These are phyloP conservation scores for Syrista parreyssii DNA, from an alignment of 2,888 invertebrate genomes.

Conservation along the genomic window DNA sequence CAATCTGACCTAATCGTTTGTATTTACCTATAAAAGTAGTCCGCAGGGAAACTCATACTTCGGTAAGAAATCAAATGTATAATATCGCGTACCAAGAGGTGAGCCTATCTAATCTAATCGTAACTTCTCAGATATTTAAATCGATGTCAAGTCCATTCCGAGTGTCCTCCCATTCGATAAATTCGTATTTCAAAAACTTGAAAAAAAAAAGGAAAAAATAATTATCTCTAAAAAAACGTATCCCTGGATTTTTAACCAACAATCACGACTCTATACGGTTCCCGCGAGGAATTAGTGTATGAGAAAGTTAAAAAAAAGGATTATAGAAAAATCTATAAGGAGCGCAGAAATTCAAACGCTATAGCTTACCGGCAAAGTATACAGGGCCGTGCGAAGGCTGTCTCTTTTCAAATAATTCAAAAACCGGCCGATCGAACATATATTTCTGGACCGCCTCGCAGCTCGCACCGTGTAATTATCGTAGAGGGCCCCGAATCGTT, in stretches of 20 bases:
- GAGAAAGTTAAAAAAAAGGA: constrained; percentile 6
- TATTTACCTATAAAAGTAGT: not conserved
- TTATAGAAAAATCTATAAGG: constrained; percentile 35
- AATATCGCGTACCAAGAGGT: not conserved
- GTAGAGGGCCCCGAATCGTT: constrained; percentile 58
- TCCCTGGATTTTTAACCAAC: not conserved
- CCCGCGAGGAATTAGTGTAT: constrained; percentile 20
- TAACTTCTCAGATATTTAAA: not conserved
- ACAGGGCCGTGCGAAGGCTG: constrained; percentile 33
- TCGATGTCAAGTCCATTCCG: constrained; percentile 10
- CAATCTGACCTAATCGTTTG: not conserved
- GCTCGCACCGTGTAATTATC: constrained; percentile 65
- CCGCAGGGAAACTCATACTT: not conserved
- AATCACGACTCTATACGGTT: not conserved
- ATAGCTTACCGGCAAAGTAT: constrained; percentile 25
- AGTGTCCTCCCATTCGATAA: constrained; percentile 31
- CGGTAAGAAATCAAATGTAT: not conserved
- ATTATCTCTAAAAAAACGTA: not conserved
- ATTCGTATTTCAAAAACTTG: constrained; percentile 24
- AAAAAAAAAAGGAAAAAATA: not conserved
- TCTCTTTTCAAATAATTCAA: constrained; percentile 67
- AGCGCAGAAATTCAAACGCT: constrained; percentile 52
- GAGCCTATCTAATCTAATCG: constrained; percentile 1
- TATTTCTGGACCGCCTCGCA: constrained; percentile 61
- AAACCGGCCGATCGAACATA: constrained; percentile 66